These are phyloP conservation scores for Sphinx pinastri DNA, from an alignment of 2,888 invertebrate species.

Conservation along the genomic window DNA sequence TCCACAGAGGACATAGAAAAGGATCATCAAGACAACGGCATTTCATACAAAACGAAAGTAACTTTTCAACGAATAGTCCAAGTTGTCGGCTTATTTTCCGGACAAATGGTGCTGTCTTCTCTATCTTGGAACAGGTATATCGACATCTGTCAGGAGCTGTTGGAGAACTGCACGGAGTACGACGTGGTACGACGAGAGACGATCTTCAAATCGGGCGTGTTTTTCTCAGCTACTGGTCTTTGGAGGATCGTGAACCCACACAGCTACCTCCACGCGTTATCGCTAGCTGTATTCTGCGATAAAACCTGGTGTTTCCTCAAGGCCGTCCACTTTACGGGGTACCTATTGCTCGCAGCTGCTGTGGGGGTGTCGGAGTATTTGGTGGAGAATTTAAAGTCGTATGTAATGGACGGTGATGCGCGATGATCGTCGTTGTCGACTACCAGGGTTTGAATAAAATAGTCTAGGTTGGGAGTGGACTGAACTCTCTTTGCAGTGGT, in stretches of 20 bases:
- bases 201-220: slow-evolving; percentile 88
- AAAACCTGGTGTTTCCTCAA: slow-evolving; percentile 91
- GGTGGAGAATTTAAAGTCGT: slow-evolving; percentile 58
- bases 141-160: slow-evolving; percentile 89
- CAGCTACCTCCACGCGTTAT: slow-evolving; percentile 88
- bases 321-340: slow-evolving; percentile 88
- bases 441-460: too few relatives aligned
- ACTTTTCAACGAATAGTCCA: slow-evolving; percentile 86
- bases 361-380: slow-evolving; percentile 90
- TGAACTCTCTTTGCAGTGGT: too few relatives aligned
- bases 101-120: slow-evolving; percentile 89
- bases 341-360: slow-evolving; percentile 86
- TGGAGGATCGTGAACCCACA: slow-evolving; percentile 93
- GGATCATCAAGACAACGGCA: slow-evolving; percentile 76
- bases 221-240: slow-evolving; percentile 88
- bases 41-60: slow-evolving; percentile 87
- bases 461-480: too few relatives aligned
- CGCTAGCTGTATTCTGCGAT: slow-evolving; percentile 92
- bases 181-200: slow-evolving; percentile 79
- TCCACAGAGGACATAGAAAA: slow-evolving; percentile 76
- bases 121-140: slow-evolving; percentile 94
- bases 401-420: slow-evolving; percentile 51
- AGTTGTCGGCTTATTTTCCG: slow-evolving; percentile 86
- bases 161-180: slow-evolving; percentile 86
- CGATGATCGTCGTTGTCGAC: slow-evolving; percentile 40